A percentile compares a stretch with the other conserved stretches of the same genome.
phyloP scores from a whole-genome alignment of 92 coral and sea anemone species.

The Anthopleura xanthogrammica region DNA sequence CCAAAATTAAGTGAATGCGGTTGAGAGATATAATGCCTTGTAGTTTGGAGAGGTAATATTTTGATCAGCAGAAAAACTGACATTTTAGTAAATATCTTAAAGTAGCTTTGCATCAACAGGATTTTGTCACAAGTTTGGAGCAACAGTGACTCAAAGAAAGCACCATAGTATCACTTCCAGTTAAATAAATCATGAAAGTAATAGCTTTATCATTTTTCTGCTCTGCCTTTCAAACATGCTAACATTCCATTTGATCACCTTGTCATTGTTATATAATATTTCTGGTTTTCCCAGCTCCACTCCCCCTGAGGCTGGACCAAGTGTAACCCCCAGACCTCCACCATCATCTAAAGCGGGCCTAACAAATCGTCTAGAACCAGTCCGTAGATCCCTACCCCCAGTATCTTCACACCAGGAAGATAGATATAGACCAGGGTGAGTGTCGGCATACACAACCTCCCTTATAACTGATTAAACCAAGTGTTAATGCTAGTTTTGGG shows the following conservation, averaged over 20 bases:
- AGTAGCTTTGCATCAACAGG: too few relatives aligned
- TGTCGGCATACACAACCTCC: constrained; percentile 20
- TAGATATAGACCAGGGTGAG: constrained; percentile 97
- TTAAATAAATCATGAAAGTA: too few relatives aligned
- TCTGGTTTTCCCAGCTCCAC: constrained; percentile 31
- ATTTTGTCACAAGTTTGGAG: too few relatives aligned
- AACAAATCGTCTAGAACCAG: constrained; percentile 87
- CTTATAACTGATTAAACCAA: neutral
- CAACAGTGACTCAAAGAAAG: too few relatives aligned
- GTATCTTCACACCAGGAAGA: constrained; percentile 93
- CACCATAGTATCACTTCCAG: too few relatives aligned
- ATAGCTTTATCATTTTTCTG: too few relatives aligned
- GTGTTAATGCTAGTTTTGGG: neutral
- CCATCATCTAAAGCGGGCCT: constrained; percentile 59
- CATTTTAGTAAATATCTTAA: too few relatives aligned
- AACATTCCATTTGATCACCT: neutral
- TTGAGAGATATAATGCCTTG: too few relatives aligned
- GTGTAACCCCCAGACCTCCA: constrained; percentile 68
- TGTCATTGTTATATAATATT: neutral
- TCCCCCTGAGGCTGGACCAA: constrained; percentile 79
- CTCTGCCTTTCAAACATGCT: neutral
- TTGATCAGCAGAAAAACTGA: too few relatives aligned
- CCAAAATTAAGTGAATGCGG: too few relatives aligned
- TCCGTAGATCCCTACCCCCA: constrained; percentile 97
- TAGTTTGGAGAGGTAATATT: too few relatives aligned